A percentile compares a stretch with the other conserved stretches of the same genome.
Evolutionary conservation across 1,140 invertebrate genomes (phyloP).

Genomic region (Acromyrmex echinatior): DNA sequence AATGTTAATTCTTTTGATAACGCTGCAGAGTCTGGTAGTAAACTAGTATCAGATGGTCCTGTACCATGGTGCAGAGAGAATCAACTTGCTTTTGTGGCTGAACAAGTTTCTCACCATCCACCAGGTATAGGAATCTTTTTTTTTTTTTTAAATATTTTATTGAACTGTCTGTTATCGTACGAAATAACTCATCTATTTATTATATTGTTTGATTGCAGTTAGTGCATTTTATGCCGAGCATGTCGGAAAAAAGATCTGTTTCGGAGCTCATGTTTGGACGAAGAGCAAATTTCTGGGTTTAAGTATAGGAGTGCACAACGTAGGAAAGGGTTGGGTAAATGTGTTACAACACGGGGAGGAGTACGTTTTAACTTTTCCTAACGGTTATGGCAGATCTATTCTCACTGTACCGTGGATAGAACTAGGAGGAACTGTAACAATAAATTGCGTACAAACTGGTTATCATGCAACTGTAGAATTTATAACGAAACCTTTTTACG

Average conservation of each 20-base stretch:
- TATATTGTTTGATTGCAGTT: slow-evolving; percentile 88
- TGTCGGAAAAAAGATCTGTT: slow-evolving; percentile 95
- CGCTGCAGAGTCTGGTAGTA: slow-evolving; percentile 76
- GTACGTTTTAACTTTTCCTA: slow-evolving; percentile 97
- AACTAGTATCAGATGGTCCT: slow-evolving; percentile 91
- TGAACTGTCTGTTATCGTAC: not conserved
- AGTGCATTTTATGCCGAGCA: slow-evolving; percentile 99
- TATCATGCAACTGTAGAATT: slow-evolving; percentile 96
- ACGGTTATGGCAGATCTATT: slow-evolving; percentile 98
- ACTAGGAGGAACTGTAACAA: slow-evolving; percentile 95
- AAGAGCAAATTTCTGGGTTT: slow-evolving; percentile 99
- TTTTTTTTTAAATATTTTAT: not conserved
- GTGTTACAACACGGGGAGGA: slow-evolving; percentile 95
- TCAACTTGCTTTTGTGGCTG: slow-evolving; percentile 96
- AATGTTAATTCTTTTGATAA: slow-evolving; percentile 63
- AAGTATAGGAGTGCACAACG: slow-evolving; percentile 96
- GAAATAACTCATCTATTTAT: slow-evolving; percentile 3
- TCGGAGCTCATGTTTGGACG: slow-evolving; percentile 98
- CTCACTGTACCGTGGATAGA: slow-evolving; percentile 99
- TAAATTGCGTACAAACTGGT: slow-evolving; percentile 96
- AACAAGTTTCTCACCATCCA: slow-evolving; percentile 99
- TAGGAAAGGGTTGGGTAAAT: slow-evolving; percentile 93
- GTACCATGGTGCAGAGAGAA: slow-evolving; percentile 93
- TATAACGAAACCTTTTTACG: slow-evolving; percentile 98
- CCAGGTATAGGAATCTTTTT: slow-evolving; percentile 89